These are phyloP conservation scores for Scaptomyza cyrtandrae DNA, from an alignment of 2,888 invertebrate genomes.

Conservation along the genomic window DNA sequence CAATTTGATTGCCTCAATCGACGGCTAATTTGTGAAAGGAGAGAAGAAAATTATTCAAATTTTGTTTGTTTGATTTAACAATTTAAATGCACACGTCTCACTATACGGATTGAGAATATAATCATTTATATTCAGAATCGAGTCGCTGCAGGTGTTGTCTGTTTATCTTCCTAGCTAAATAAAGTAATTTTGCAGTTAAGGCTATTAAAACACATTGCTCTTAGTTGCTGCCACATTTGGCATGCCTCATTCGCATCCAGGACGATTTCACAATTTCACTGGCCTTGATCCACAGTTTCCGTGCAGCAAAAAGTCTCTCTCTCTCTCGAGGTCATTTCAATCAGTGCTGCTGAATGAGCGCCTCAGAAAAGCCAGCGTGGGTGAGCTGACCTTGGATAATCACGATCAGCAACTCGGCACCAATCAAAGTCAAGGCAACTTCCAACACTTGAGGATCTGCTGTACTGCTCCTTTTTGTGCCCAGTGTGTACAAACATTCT, in stretches of 20 bases:
- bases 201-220: conserved; percentile 33
- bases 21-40: conserved; percentile 75
- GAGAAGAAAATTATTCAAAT: conserved; percentile 57
- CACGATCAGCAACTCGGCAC: conserved; percentile 44
- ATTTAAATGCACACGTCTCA: conserved; percentile 58
- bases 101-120: conserved; percentile 28
- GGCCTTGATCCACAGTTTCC: conserved; percentile 60
- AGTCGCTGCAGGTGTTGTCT: conserved; percentile 46
- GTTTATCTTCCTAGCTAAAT: conserved; percentile 38
- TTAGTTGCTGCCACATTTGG: conserved; percentile 43
- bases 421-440: conserved; percentile 67
- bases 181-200: conserved; percentile 60
- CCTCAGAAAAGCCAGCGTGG: conserved; percentile 48
- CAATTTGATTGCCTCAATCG: conserved; percentile 81
- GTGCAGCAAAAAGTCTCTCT: conserved; percentile 41
- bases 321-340: conserved; percentile 44
- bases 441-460: conserved; percentile 36
- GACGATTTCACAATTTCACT: conserved; percentile 72
- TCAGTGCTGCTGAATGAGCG: conserved; percentile 28
- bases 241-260: conserved; percentile 56
- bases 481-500: conserved; percentile 75
- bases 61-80: conserved; percentile 66
- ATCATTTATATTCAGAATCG: conserved; percentile 40
- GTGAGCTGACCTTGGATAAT: conserved; percentile 62
- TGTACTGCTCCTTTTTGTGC: conserved; percentile 54